Percentiles rank a stretch among this genome's conserved stretches.
These are phyloP conservation scores for Rhyacophila brunnea DNA, from an alignment of 1,140 invertebrate genomes.

Conservation along the genomic window DNA sequence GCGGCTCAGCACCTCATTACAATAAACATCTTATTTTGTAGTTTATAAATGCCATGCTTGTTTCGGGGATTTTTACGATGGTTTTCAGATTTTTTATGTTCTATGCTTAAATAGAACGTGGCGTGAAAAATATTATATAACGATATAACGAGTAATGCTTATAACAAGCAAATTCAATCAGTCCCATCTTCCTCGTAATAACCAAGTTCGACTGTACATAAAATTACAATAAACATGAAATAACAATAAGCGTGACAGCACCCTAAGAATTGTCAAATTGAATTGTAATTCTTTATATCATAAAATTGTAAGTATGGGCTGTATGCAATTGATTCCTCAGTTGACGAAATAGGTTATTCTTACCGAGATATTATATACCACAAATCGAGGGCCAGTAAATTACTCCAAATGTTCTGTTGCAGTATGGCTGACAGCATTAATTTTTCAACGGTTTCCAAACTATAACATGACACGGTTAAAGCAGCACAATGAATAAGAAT, in stretches of 20 bases:
- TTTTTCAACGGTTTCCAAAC: conserved; percentile 18
- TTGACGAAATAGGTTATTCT: conserved; percentile 6
- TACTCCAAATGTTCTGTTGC: conserved; percentile 12
- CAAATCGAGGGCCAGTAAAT: conserved; percentile 22
- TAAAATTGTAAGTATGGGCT: neutral
- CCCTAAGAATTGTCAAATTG: neutral
- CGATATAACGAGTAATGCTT: too few species aligned
- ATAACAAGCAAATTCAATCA: too few species aligned
- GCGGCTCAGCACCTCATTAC: too few species aligned
- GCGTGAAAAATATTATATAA: too few species aligned
- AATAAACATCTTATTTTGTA: too few species aligned
- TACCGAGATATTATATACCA: conserved; percentile 26
- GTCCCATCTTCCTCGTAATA: too few species aligned
- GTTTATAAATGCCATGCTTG: too few species aligned
- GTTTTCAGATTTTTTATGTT: too few species aligned
- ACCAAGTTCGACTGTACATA: neutral
- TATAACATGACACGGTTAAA: conserved; percentile 17
- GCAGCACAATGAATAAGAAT: conserved; percentile 14
- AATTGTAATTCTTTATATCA: too few species aligned
- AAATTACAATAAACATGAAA: neutral
- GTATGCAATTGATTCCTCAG: neutral
- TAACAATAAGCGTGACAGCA: neutral
- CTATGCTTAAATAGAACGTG: too few species aligned
- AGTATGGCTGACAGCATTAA: conserved; percentile 15
- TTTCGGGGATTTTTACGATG: too few species aligned